phyloP scores from a whole-genome alignment of 2,797 vertebrate species.

The Amniataba percoides region DNA sequence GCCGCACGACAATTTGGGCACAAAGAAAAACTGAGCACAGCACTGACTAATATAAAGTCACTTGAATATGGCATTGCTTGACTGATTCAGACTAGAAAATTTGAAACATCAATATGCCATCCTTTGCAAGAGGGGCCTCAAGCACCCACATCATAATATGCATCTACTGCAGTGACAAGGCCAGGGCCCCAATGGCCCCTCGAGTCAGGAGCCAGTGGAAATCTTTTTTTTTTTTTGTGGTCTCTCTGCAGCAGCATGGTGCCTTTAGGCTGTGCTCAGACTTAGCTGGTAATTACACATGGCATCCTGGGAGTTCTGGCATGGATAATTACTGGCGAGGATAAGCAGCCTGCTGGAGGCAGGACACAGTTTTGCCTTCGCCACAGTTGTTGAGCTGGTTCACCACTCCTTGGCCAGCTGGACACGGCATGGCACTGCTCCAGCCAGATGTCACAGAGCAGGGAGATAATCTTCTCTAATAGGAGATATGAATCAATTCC shows the following conservation, averaged over 20 bases:
- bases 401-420: constrained; percentile 67
- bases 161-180: constrained; percentile 43
- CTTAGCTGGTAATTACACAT: constrained; percentile 83
- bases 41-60: constrained; percentile 4
- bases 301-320: constrained; percentile 81
- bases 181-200: constrained; percentile 41
- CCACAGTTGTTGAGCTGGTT: constrained; percentile 63
- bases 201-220: constrained; percentile 56
- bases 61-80: constrained; percentile 5
- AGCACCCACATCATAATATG: constrained; percentile 44
- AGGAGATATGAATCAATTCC: constrained; percentile 58
- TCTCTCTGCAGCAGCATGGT: constrained; percentile 47
- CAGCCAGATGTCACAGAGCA: constrained; percentile 70
- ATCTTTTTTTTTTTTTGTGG: constrained; percentile 33
- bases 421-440: constrained; percentile 63
- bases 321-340: constrained; percentile 81
- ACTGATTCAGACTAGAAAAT: constrained; percentile 36
- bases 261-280: constrained; percentile 74
- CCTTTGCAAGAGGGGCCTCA: constrained; percentile 16
- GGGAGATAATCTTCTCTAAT: constrained; percentile 57
- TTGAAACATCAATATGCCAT: constrained; percentile 38
- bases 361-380: constrained; percentile 67
- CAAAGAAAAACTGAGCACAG: constrained; percentile 12
- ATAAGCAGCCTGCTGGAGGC: constrained; percentile 73
- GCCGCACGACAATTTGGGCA: constrained; percentile 15